These are phyloP conservation scores for Arbacia lixula DNA, from an alignment of 53 echinoderm and acorn worm genomes.

Conservation along the genomic window DNA sequence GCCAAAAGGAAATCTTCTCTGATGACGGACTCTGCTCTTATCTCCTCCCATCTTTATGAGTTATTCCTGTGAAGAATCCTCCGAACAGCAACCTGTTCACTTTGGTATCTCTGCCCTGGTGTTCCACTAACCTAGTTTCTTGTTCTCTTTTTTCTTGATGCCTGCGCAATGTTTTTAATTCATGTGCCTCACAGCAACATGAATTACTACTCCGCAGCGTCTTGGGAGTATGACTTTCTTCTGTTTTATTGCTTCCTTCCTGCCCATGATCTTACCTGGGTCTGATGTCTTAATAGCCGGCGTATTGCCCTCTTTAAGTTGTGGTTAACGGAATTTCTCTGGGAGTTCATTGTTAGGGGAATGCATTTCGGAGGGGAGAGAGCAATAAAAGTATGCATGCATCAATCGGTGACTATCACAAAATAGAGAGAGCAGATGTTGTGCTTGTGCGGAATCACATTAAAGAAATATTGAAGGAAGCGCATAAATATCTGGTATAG, in stretches of 20 bases:
- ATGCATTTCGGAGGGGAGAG: too few relatives aligned
- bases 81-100: constrained; percentile 18
- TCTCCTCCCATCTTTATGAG: constrained; percentile 36
- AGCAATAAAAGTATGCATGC: too few relatives aligned
- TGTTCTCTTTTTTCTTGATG: constrained; percentile 16
- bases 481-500: too few relatives aligned
- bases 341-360: too few relatives aligned
- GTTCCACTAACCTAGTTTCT: constrained; percentile 46
- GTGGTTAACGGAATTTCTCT: too few relatives aligned
- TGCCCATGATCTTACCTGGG: neutral
- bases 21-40: constrained; percentile 33
- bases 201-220: neutral
- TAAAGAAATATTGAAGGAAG: too few relatives aligned
- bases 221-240: neutral
- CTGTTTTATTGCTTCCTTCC: constrained; percentile 31
- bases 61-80: constrained; percentile 13
- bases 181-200: constrained; percentile 8
- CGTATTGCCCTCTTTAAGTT: neutral
- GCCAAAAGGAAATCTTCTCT: constrained; percentile 34
- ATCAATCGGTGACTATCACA: too few relatives aligned
- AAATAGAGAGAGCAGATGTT: too few relatives aligned
- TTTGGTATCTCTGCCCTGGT: neutral
- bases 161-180: neutral
- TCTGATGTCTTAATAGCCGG: constrained; percentile 15
- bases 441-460: too few relatives aligned